Evolutionary conservation across 2,888 invertebrate genomes (phyloP).

Genomic region (Nomada fabriciana): DNA sequence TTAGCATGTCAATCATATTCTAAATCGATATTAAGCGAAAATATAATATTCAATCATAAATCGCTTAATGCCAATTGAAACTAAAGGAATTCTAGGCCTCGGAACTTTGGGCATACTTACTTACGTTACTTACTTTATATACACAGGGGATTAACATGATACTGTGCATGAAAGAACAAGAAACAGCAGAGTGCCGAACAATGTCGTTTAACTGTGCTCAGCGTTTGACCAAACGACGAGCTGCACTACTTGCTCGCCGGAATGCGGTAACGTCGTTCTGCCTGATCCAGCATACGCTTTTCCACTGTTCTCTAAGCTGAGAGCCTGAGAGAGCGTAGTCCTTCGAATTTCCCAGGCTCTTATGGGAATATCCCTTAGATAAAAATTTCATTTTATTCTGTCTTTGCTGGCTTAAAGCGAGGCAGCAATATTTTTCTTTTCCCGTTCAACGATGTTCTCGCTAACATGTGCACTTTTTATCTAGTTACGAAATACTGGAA

Average conservation of each 20-base stretch:
- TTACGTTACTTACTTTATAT: neutral
- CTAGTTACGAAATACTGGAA: neutral
- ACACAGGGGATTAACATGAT: neutral
- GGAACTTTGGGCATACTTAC: too few species aligned
- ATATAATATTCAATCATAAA: neutral
- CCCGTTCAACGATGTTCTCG: neutral
- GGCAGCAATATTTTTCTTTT: neutral
- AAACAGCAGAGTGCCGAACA: slow-evolving; percentile 49
- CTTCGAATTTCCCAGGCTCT: slow-evolving; percentile 40
- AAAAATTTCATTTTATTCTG: slow-evolving; percentile 44
- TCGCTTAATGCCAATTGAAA: neutral
- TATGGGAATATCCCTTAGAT: slow-evolving; percentile 33
- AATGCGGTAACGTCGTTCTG: slow-evolving; percentile 48
- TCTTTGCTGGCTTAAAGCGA: neutral
- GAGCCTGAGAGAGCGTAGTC: neutral
- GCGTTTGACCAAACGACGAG: slow-evolving; percentile 51
- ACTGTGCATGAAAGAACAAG: slow-evolving; percentile 35
- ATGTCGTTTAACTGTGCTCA: slow-evolving; percentile 48
- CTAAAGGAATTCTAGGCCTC: neutral
- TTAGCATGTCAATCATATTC: too few species aligned
- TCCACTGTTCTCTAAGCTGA: slow-evolving; percentile 27
- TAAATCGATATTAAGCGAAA: too few species aligned
- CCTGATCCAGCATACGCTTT: slow-evolving; percentile 44
- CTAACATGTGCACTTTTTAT: neutral
- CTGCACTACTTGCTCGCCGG: slow-evolving; percentile 48